Conservation (phyloP, 2,888 invertebrate species). For the Zygaena filipendulae region DNA sequence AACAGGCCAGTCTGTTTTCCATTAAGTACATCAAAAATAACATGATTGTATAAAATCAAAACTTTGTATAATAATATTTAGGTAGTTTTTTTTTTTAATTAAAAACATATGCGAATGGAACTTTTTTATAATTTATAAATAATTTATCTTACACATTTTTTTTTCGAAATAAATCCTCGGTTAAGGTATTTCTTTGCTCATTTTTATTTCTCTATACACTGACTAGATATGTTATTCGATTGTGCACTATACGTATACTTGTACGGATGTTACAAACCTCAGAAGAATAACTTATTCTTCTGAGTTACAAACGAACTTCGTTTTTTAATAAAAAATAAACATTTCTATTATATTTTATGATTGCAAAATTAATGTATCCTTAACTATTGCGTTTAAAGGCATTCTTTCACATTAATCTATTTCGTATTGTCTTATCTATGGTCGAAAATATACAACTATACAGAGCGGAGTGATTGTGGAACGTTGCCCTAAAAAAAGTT, state of each 20-base stretch:
- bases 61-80: too few relatives aligned
- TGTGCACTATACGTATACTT: constrained; percentile 40
- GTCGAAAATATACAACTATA: constrained; percentile 44
- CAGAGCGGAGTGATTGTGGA: constrained; percentile 16
- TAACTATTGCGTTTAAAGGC: constrained; percentile 64
- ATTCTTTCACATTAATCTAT: constrained; percentile 47
- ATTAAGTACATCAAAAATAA: too few relatives aligned
- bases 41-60: too few relatives aligned
- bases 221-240: constrained; percentile 67
- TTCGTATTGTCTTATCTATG: constrained; percentile 67
- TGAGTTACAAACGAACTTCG: too few relatives aligned
- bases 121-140: constrained; percentile 35
- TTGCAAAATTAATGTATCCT: constrained; percentile 43
- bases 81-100: constrained; percentile 20
- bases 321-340: constrained; percentile 53
- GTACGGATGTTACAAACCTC: neutral
- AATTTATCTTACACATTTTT: constrained; percentile 24
- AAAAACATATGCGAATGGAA: constrained; percentile 63
- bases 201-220: constrained; percentile 40
- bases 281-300: too few relatives aligned
- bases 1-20: too few relatives aligned
- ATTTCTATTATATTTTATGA: too few relatives aligned
- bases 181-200: constrained; percentile 14
- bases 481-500: constrained; percentile 6
- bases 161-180: constrained; percentile 32